These are phyloP conservation scores for Gambusia holbrooki DNA, from an alignment of 2,113 vertebrate species.

Conservation along the genomic window DNA sequence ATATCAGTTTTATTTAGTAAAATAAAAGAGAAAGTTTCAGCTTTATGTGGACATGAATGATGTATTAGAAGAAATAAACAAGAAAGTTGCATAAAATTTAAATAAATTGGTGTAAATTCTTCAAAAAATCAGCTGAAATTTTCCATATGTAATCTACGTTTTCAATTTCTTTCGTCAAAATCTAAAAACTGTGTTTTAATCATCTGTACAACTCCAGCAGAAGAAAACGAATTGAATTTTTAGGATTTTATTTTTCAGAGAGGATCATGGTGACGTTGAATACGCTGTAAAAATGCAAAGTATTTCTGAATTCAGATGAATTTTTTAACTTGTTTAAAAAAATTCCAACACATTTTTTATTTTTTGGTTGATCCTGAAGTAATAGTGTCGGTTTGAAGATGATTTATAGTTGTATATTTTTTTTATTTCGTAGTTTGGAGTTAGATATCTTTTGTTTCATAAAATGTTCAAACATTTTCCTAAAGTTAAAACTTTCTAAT, in stretches of 20 bases:
- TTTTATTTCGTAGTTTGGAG: too few relatives aligned
- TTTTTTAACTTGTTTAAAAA: background rate
- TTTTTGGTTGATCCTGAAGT: background rate
- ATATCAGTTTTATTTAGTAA: background rate
- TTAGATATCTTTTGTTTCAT: too few relatives aligned
- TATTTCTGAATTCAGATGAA: too few relatives aligned
- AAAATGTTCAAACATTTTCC: too few relatives aligned
- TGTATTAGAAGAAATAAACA: background rate
- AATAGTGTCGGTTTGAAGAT: too few relatives aligned
- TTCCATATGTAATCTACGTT: background rate
- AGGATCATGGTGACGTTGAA: background rate
- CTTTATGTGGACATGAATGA: too few relatives aligned
- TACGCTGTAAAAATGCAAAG: too few relatives aligned
- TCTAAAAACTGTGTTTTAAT: background rate
- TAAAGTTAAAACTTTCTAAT: too few relatives aligned
- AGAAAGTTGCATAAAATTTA: background rate
- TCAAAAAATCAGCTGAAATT: background rate
- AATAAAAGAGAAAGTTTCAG: background rate
- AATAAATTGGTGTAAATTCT: background rate
- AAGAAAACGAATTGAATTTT: background rate
- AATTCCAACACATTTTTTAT: background rate
- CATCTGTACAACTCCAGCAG: background rate
- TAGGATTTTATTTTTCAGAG: too few relatives aligned
- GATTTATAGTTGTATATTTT: too few relatives aligned
- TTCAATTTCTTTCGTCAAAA: background rate